A percentile compares a stretch with the other conserved stretches of the same genome.
These are phyloP conservation scores for Amaurobius ferox DNA, from an alignment of 2,888 invertebrate species.

Conservation along the genomic window DNA sequence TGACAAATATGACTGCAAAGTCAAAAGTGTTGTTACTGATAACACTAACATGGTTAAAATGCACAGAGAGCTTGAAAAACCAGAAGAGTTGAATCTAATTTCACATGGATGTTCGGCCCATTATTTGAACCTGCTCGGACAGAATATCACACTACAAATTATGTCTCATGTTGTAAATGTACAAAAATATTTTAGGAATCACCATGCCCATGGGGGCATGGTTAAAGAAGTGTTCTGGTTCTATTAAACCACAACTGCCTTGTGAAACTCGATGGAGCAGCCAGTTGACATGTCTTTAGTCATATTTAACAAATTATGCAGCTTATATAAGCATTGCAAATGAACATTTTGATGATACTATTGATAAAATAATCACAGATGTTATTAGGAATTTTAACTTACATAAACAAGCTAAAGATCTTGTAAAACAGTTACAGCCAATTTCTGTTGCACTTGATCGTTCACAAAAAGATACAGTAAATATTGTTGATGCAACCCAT, in stretches of 20 bases:
- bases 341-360: slow-evolving; percentile 2
- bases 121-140: slow-evolving; percentile 11
- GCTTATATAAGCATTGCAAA: background rate
- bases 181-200: slow-evolving; percentile 16
- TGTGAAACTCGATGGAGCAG: slow-evolving; percentile 1
- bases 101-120: slow-evolving; percentile 23
- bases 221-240: slow-evolving; percentile 6
- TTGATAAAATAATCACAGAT: background rate
- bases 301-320: slow-evolving; percentile 2
- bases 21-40: slow-evolving; percentile 1
- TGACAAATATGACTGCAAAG: background rate
- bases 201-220: background rate
- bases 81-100: slow-evolving; percentile 21
- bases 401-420: background rate
- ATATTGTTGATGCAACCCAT: slow-evolving; percentile 9
- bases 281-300: slow-evolving; percentile 11
- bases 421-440: slow-evolving; percentile 20
- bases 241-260: slow-evolving; percentile 24
- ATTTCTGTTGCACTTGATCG: slow-evolving; percentile 16
- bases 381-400: background rate
- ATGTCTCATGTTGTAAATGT: slow-evolving; percentile 17
- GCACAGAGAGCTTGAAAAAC: slow-evolving; percentile 26
- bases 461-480: slow-evolving; percentile 1
- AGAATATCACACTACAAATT: background rate
- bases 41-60: slow-evolving; percentile 32